A percentile compares a stretch with the other conserved stretches of the same genome.
Evolutionary conservation across 2,888 invertebrate species (phyloP).

Genomic region (Caenorhabditis angaria): DNA sequence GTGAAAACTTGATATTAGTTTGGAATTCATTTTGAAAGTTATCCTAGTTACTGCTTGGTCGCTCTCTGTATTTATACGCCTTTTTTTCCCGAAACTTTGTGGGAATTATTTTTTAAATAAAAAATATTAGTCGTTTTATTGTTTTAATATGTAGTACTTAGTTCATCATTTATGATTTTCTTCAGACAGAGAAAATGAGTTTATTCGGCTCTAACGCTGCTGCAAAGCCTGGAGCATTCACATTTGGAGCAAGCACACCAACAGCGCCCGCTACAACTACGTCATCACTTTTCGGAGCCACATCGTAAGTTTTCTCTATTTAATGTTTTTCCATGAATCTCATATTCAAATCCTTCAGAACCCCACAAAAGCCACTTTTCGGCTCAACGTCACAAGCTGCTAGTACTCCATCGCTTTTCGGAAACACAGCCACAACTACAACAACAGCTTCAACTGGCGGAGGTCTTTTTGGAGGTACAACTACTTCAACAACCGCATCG

Average conservation of each 20-base stretch:
- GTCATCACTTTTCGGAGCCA: constrained; percentile 29
- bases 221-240: constrained; percentile 27
- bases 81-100: no score
- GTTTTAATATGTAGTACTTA: not conserved
- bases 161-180: not conserved
- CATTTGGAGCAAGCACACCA: constrained; percentile 28
- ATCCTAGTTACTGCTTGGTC: no score
- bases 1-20: no score
- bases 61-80: no score
- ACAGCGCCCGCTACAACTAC: constrained; percentile 19
- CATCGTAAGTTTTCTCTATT: constrained; percentile 21
- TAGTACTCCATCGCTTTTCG: constrained; percentile 33
- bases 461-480: constrained; percentile 39
- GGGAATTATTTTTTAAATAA: no score
- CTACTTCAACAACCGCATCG: not conserved
- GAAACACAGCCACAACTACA: constrained; percentile 27
- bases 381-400: constrained; percentile 37
- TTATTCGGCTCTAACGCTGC: constrained; percentile 26
- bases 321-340: not conserved
- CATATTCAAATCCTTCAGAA: constrained; percentile 15
- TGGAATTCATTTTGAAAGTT: no score
- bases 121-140: no score
- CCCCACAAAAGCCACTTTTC: constrained; percentile 39
- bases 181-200: constrained; percentile 6
- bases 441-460: constrained; percentile 22